Base-by-base conservation (phyloP, 2,113 vertebrate genomes). In the Nothoprocta perdicaria region DNA sequence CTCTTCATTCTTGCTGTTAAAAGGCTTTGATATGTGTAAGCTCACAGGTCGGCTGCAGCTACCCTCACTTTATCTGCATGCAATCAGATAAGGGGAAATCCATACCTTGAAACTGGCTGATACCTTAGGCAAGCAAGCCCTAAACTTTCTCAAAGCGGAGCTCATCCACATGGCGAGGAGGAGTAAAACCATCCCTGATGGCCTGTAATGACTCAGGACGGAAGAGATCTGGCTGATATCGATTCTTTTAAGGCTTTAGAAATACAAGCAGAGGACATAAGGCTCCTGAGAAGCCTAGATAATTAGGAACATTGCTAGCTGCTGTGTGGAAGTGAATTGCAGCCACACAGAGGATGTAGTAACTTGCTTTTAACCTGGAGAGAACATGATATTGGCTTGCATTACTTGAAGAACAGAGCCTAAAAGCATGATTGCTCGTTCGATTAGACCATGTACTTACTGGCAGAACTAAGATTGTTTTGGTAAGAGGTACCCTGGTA, bases 211-310 rank as follows among this genome's bases (percentile, higher is more conserved):
- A 73, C 67, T 89, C 66, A 16, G 67, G 68, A 65, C 35, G 41
- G 83, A 60, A 53, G 53, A 35, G 77, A 89, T 35, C 87, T 9
- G 48, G 9, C 75, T 9, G 43, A 3, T 79, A 96, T 89, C 43
- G 92, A 95, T 94, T 87, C 23, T 61, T 68, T 38, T 4, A 12
- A 41, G 71, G 87, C n/a, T 84, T 65, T 12, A 26, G 92, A 80
- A 81, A 43, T 4, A 38, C 33, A 80, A 65, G 75, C 81, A 13
- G 75, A 65, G 78, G 78, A 58, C 81, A 35, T 1, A 3, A 84
- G 84, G 80, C 84, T 92, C 68, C 35, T 6, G 60, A 92, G 87
- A n/a, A 92, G 92, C 27, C 69, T n/a, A 17, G 66, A 6, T 87
- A 46, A 94, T 92, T 82, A 94, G 31, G 79, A 8, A 60, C 38